Evolutionary conservation across 2,113 vertebrate species (phyloP), one percentile per base, ranked within the genome.

Genomic region (Amphiprion ocellaris): DNA sequence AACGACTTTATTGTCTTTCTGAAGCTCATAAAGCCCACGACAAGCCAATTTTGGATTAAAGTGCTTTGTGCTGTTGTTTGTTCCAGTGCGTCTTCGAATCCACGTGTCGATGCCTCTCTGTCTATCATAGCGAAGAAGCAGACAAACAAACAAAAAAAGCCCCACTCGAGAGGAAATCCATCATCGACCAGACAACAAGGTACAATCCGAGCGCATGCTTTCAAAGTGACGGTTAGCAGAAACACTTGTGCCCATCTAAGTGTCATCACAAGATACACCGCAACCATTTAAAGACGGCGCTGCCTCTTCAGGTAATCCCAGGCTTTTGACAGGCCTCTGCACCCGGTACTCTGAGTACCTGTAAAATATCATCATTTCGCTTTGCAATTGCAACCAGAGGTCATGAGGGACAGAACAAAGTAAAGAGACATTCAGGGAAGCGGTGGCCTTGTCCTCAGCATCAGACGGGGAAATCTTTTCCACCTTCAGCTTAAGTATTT

Each of bases 1-100:
- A 81, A 54, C 59, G 66, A 59, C 80, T 85, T 92, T 89, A 91
- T 87, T 90, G 87, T 87, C 74, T 82, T 10, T 76, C 67, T 66
- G 73, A 69, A 82, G 70, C 87, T 87, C 85, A 83, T 88, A 86
- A 88, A 84, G 65, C 53, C 77, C 66, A 28, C 68, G 91, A 89
- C 85, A 90, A 74, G 84, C 67, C 83, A 80, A 85, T 88, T 84
- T 71, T 70, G 56, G 77, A 85, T 81, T 76, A 81, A 85, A 91
- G 88, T 70, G 74, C 49, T 76, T 17, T 59, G 81, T 50, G 81
- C 66, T 62, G 55, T 23, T 80, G 77, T 81, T 80, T 77, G 83
- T 66, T 83, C 65, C 68, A 61, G 41, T 14, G 37, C 46, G 30
- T 64, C 75, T 30, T 26, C 4, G 63, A 61, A 74, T 60, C 69